Evolutionary conservation across 2,797 vertebrate species (phyloP), one percentile per base, ranked within the genome.

Genomic region (Salarias fasciatus): DNA sequence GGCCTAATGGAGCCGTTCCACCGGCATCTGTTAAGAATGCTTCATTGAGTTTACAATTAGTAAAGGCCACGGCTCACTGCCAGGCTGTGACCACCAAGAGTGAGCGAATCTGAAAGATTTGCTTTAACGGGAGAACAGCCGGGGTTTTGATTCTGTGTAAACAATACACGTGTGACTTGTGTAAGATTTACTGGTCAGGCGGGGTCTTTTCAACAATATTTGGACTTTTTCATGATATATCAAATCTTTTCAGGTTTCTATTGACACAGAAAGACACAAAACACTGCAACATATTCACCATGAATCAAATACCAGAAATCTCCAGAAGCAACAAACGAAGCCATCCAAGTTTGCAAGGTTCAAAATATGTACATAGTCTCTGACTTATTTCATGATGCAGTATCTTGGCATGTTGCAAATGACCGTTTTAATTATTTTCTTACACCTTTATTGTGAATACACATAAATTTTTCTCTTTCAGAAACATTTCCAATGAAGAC

Each of bases 31-130:
- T 90, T 92, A 88, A 92, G 83, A 86, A 92, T 92, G 90, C 89
- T 91, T 91, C 91, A 92, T 90, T 92, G 91, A 86, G 75, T 89
- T 90, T 86, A 91, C 89, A 93, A 92, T 93, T 92, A 93, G 87
- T 69, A 77, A 69, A 80, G 81, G 88, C 86, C 81, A 92, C 82
- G 90, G 86, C 89, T 89, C 89, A 80, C 67, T 85, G 84, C 44
- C 81, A 63, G 79, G 56, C 82, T 64, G 61, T 76, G 77, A 81
- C 84, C 83, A 80, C 71, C 37, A 60, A 70, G 64, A 75, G 71
- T 14, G 74, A 49, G 53, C 36, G 51, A 56, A 57, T 45, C 47
- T 53, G 37, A 38, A 56, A 47, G 44, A 52, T 63, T 62, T 49
- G 48, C 51, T 54, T 52, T 49, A 62, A 59, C 6, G 9, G 5